Conservation (phyloP, 2,113 vertebrate genomes). For the Antigone vipio region DNA sequence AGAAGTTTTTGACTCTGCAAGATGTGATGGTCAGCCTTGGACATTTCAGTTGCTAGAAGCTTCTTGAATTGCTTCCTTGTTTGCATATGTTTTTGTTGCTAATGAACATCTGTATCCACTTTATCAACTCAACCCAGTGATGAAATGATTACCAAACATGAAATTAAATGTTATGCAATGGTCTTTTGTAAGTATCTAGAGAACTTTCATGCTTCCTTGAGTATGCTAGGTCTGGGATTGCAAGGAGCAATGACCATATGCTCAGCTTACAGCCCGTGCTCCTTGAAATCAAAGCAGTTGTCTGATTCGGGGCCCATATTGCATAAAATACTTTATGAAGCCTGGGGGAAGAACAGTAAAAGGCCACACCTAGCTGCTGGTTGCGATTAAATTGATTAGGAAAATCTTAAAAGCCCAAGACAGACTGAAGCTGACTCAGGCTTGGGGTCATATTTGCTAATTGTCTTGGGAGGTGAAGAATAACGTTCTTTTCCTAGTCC, state of each 20-base stretch:
- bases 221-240: not conserved
- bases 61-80: slow-evolving; percentile 12
- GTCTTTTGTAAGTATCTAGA: slow-evolving; percentile 18
- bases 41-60: not conserved
- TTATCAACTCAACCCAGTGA: not conserved
- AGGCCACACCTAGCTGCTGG: not conserved
- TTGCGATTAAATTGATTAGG: not conserved
- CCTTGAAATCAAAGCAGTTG: not conserved
- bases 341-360: not conserved
- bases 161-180: slow-evolving; percentile 5
- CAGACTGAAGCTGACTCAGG: not conserved
- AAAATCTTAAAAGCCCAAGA: not conserved
- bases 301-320: not conserved
- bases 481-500: not conserved
- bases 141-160: not conserved
- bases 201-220: not conserved
- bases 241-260: not conserved
- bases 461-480: not conserved
- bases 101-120: slow-evolving; percentile 48
- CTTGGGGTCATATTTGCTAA: not conserved
- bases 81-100: slow-evolving; percentile 16
- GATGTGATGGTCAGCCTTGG: not conserved
- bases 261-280: not conserved
- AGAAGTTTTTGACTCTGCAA: not conserved
- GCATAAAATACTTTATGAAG: not conserved